These are phyloP conservation scores for Laterallus jamaicensis DNA, from an alignment of 2,113 vertebrate species.

Conservation along the genomic window DNA sequence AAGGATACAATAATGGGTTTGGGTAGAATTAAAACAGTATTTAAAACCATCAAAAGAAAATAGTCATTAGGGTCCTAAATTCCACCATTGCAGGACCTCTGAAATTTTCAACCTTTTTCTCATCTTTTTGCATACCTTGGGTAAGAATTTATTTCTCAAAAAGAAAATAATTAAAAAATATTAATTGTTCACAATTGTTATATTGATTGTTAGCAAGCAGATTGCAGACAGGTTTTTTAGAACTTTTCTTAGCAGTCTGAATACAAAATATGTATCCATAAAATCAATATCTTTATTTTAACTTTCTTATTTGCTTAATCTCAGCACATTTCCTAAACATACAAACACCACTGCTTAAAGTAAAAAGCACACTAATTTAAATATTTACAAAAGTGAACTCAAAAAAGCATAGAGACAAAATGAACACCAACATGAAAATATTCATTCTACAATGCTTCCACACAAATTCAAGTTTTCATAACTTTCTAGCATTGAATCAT, in stretches of 20 bases:
- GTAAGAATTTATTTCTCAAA: background rate
- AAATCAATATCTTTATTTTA: background rate
- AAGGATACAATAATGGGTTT: background rate
- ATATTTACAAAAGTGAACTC: background rate
- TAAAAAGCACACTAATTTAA: background rate
- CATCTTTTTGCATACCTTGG: background rate
- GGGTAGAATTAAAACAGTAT: background rate
- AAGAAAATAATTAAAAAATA: background rate
- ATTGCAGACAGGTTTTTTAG: background rate
- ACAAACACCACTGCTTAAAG: background rate
- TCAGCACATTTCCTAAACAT: too few relatives aligned
- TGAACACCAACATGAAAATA: background rate
- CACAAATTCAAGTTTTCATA: background rate
- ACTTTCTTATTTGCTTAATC: too few relatives aligned
- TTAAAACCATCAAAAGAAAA: background rate
- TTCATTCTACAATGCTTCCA: background rate
- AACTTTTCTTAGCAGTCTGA: background rate
- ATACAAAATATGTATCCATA: background rate
- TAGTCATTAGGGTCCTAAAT: background rate
- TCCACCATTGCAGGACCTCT: background rate
- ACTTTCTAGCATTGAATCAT: background rate
- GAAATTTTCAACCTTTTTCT: background rate
- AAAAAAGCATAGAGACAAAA: background rate
- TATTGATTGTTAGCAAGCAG: background rate
- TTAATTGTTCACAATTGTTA: background rate